Evolutionary conservation across 2,113 vertebrate species (phyloP).

Genomic region (Chloebia gouldiae): DNA sequence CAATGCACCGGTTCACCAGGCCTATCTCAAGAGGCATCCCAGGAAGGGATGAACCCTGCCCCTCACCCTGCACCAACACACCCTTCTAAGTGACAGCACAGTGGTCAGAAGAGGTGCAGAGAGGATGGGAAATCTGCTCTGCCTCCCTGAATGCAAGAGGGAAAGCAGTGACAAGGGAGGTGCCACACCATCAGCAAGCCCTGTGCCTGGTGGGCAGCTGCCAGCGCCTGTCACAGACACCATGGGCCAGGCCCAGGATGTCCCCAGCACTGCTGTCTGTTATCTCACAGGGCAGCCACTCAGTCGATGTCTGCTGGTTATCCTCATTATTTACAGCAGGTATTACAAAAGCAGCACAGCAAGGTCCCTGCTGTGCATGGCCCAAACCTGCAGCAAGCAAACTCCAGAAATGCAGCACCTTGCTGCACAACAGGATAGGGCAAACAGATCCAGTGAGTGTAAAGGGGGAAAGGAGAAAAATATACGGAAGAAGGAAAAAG

Average conservation of each 20-base stretch:
- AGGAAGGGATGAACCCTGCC: background rate
- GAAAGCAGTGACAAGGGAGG: background rate
- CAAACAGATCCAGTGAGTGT: background rate
- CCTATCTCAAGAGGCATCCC: background rate
- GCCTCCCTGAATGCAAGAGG: background rate
- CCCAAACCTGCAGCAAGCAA: background rate
- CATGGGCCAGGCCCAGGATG: accelerated
- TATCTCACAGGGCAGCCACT: background rate
- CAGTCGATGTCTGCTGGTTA: background rate
- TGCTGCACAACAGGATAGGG: background rate
- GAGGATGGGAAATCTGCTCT: background rate
- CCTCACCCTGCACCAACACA: accelerated
- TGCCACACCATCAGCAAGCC: background rate
- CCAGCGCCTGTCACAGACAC: accelerated
- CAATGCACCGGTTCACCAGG: accelerated
- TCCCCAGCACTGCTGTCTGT: background rate
- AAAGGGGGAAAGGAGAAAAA: background rate
- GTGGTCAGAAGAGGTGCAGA: background rate
- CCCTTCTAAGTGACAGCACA: background rate
- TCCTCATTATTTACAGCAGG: background rate
- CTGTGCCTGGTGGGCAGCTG: background rate
- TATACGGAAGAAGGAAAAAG: background rate
- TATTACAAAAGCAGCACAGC: background rate
- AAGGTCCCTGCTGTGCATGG: accelerated
- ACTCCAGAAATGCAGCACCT: background rate